Conservation (phyloP, 2,797 vertebrate species). For the Erpetoichthys calabaricus region DNA sequence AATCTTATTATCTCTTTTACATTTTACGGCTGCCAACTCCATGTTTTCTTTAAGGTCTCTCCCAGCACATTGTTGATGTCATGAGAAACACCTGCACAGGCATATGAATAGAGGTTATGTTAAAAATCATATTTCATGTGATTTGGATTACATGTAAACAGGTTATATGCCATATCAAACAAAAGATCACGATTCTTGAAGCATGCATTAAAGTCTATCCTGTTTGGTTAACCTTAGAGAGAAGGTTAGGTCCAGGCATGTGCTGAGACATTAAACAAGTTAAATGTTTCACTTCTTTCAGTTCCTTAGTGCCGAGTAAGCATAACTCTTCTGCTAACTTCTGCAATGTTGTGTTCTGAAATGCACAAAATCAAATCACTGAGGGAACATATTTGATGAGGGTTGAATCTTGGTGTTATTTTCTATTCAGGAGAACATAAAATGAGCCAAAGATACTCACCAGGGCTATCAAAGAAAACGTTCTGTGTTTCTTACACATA, state of each 20-base stretch:
- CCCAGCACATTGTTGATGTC: not conserved
- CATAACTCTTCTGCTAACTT: not conserved
- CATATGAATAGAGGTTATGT: not conserved
- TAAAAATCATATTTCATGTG: not conserved
- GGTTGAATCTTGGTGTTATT: conserved; percentile 3
- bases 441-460: conserved; percentile 6
- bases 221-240: conserved; percentile 3
- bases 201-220: not conserved
- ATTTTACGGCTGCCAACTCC: too few species aligned
- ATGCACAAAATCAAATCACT: not conserved
- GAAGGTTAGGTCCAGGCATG: not conserved
- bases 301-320: not conserved
- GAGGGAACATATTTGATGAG: not conserved
- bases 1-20: too few species aligned
- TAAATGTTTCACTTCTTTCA: not conserved
- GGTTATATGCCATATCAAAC: conserved; percentile 5
- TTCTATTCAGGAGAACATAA: conserved; percentile 2
- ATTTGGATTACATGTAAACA: conserved; percentile 3
- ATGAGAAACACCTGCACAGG: conserved; percentile 3
- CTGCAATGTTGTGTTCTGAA: not conserved
- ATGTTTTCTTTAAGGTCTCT: not conserved
- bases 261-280: not conserved
- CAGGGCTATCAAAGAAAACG: not conserved
- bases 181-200: not conserved
- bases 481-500: conserved; percentile 5